These are phyloP conservation scores for Prionailurus bengalensis DNA, from an alignment of 2,113 vertebrate genomes.

Conservation along the genomic window DNA sequence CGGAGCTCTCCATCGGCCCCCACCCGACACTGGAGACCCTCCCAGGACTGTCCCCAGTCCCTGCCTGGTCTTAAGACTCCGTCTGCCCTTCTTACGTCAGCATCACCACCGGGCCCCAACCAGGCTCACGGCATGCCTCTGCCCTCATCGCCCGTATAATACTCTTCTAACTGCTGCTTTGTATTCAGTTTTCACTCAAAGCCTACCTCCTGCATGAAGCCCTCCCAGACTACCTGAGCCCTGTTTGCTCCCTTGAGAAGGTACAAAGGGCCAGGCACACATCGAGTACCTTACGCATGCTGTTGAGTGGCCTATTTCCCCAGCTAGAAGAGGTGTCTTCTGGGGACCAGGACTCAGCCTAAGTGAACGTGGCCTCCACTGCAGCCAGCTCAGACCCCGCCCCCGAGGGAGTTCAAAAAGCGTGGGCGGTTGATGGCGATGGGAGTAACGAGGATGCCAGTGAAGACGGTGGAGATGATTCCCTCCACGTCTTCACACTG, in stretches of 20 bases:
- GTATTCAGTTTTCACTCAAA: background rate
- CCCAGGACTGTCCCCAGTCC: too few species aligned
- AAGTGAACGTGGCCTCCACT: background rate
- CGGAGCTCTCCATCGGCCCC: background rate
- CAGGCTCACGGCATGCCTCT: background rate
- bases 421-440: background rate
- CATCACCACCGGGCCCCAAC: too few species aligned
- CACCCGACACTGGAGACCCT: background rate
- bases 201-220: background rate
- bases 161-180: background rate
- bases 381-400: background rate
- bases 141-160: background rate
- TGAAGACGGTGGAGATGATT: background rate
- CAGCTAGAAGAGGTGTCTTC: background rate
- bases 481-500: background rate
- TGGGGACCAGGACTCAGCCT: too few species aligned
- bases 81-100: background rate
- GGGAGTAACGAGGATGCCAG: background rate
- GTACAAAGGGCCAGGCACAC: background rate
- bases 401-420: background rate
- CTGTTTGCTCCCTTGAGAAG: background rate
- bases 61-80: background rate
- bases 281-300: accelerated
- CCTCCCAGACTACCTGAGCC: background rate
- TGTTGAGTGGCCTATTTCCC: background rate